Evolutionary conservation across 2,888 invertebrate genomes (phyloP).

Genomic region (Pemphredon lugubris): DNA sequence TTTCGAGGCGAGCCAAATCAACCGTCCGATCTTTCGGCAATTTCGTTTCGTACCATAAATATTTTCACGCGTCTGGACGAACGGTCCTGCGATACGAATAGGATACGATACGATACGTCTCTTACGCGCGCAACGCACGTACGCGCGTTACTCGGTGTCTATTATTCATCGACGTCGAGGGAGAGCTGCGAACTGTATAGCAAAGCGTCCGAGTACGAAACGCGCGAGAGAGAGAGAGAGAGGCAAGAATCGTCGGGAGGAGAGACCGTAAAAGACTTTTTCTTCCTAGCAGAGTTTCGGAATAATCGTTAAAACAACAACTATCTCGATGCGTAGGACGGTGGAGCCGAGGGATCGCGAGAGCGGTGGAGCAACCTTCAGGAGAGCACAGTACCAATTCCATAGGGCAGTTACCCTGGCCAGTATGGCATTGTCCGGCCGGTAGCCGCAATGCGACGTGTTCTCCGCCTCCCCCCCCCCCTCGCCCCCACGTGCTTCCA

Average conservation of each 20-base stretch:
- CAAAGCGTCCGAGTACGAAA: too few relatives aligned
- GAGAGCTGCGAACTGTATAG: too few relatives aligned
- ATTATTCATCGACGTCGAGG: too few relatives aligned
- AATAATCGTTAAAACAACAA: conserved; percentile 60
- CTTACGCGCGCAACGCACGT: too few relatives aligned
- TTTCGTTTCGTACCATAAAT: too few relatives aligned
- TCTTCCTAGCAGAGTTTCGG: conserved; percentile 22
- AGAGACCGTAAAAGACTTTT: conserved; percentile 14
- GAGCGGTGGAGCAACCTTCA: conserved; percentile 41
- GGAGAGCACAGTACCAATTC: conserved; percentile 73
- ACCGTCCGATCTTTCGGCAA: too few relatives aligned
- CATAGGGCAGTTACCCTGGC: conserved; percentile 74
- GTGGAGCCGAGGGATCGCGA: conserved; percentile 23
- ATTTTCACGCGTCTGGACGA: too few relatives aligned
- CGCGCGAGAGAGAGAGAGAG: background rate
- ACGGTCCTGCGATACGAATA: too few relatives aligned
- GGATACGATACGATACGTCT: too few relatives aligned
- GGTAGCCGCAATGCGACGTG: conserved; percentile 69
- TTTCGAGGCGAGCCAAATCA: too few relatives aligned
- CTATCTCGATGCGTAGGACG: conserved; percentile 43
- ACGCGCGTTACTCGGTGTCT: too few relatives aligned
- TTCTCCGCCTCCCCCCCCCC: conserved; percentile 32
- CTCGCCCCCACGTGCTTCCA: too few relatives aligned
- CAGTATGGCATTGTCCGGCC: conserved; percentile 67
- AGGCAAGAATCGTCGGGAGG: background rate